phyloP scores from a whole-genome alignment of 2,113 vertebrate genomes.

The Nycticebus coucang region DNA sequence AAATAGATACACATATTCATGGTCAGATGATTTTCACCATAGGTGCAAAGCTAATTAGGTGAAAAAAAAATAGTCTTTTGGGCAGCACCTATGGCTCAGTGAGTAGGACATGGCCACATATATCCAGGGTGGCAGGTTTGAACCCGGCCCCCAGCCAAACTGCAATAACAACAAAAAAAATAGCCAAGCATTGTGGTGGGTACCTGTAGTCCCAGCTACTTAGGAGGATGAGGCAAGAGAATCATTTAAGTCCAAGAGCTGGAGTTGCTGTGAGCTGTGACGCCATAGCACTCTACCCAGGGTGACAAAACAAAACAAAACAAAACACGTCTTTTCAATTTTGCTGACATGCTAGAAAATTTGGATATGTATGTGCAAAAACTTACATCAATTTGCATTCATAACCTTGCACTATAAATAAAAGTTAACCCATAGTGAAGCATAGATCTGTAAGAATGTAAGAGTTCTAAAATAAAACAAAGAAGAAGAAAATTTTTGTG shows the following conservation, averaged over 20 bases:
- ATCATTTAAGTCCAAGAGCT: too few species aligned
- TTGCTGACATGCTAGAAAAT: background rate
- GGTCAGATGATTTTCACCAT: background rate
- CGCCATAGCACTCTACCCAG: too few species aligned
- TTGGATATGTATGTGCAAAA: background rate
- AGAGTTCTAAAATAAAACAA: background rate
- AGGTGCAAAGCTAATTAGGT: background rate
- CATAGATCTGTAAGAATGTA: background rate
- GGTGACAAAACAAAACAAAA: background rate
- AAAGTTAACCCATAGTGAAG: background rate
- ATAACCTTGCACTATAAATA: background rate
- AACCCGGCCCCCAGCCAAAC: too few species aligned
- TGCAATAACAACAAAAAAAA: too few species aligned
- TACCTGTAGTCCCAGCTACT: too few species aligned
- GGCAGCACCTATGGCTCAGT: too few species aligned
- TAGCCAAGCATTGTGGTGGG: too few species aligned
- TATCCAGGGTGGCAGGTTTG: too few species aligned
- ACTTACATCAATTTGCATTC: background rate
- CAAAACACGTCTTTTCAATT: background rate
- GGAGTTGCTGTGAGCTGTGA: too few species aligned
- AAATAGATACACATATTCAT: background rate
- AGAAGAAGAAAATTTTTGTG: background rate
- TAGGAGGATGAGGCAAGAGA: too few species aligned
- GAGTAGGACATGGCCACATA: too few species aligned
- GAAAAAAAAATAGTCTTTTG: background rate